These are phyloP conservation scores for Epinephelus awoara DNA, from an alignment of 2,797 vertebrate species.

Conservation along the genomic window DNA sequence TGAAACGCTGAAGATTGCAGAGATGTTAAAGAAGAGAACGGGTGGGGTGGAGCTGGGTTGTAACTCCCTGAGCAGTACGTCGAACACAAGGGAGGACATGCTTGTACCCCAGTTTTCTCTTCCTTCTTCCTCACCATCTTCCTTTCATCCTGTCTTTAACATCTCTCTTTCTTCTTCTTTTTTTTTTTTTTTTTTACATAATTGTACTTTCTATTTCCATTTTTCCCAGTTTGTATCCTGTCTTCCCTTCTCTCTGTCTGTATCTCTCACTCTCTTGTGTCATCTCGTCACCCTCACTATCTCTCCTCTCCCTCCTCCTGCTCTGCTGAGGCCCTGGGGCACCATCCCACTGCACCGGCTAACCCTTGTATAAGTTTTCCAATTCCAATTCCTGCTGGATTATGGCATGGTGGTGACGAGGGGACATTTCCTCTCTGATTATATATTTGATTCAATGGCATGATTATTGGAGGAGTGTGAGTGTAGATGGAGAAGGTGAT, in stretches of 20 bases:
- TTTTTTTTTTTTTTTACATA: constrained; percentile 25
- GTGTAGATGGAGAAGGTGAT: constrained; percentile 60
- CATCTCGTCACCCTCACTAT: constrained; percentile 63
- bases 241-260: constrained; percentile 50
- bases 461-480: constrained; percentile 84
- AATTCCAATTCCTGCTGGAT: constrained; percentile 89
- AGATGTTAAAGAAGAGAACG: constrained; percentile 79
- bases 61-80: constrained; percentile 82
- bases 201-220: constrained; percentile 46
- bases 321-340: constrained; percentile 87
- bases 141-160: constrained; percentile 68
- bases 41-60: constrained; percentile 31
- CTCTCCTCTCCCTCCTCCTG: constrained; percentile 56
- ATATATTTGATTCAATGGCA: constrained; percentile 90
- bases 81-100: constrained; percentile 83
- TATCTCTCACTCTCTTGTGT: constrained; percentile 39
- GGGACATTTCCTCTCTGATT: constrained; percentile 87
- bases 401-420: constrained; percentile 86
- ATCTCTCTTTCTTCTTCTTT: constrained; percentile 53
- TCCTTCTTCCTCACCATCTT: constrained; percentile 53
- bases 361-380: constrained; percentile 94
- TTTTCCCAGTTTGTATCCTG: constrained; percentile 51
- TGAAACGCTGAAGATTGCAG: constrained; percentile 83
- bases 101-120: constrained; percentile 67
- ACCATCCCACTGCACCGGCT: constrained; percentile 89